Percentiles rank a stretch among this genome's conserved stretches.
Conservation (phyloP, 2,113 vertebrate genomes). For the Thamnophis sirtalis region DNA sequence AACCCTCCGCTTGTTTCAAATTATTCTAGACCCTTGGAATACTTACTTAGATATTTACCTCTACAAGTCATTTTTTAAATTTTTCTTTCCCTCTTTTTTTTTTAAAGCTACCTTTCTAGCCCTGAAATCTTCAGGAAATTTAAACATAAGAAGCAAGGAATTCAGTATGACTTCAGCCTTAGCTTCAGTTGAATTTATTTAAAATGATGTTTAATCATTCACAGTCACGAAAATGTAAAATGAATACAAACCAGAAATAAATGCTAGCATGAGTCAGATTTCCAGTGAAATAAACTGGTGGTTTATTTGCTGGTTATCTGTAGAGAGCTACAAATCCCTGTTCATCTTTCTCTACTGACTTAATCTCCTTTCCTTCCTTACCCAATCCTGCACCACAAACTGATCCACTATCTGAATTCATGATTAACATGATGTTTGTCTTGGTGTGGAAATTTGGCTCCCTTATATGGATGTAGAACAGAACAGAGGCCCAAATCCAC, state of each 20-base stretch:
- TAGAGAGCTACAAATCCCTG: not conserved
- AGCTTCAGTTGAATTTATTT: not conserved
- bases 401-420: not conserved
- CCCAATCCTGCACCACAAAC: not conserved
- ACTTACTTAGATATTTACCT: not conserved
- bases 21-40: not conserved
- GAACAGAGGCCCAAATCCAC: not conserved
- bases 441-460: not conserved
- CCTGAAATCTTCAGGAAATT: not conserved
- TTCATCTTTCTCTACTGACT: not conserved
- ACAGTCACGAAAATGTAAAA: not conserved
- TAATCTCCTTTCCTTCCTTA: not conserved
- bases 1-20: not conserved
- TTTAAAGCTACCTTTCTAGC: not conserved
- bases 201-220: not conserved
- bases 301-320: not conserved
- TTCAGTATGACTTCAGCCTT: not conserved
- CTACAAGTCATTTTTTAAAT: not conserved
- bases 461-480: not conserved
- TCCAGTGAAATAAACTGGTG: not conserved
- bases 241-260: not conserved
- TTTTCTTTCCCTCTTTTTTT: not conserved
- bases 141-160: not conserved
- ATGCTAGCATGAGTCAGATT: not conserved
- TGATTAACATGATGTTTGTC: not conserved